Percentiles rank a stretch among this genome's conserved stretches.
phyloP scores from a whole-genome alignment of 2,113 vertebrate genomes.

The Colistium nudipinnis region DNA sequence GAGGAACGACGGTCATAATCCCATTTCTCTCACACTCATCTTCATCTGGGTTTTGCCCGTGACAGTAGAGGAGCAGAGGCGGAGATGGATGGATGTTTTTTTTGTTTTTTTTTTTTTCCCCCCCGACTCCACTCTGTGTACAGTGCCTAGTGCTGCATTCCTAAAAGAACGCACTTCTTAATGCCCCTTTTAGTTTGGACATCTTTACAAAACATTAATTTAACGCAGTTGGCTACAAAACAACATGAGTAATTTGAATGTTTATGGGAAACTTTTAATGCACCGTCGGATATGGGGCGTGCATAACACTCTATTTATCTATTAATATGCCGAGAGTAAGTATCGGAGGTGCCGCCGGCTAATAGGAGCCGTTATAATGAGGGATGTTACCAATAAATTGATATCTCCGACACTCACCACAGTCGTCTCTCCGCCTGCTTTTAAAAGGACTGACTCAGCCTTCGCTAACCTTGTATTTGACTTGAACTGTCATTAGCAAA shows the following conservation, averaged over 20 bases:
- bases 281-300: neutral
- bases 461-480: conserved; percentile 78
- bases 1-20: conserved; percentile 62
- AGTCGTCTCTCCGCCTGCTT: conserved; percentile 47
- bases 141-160: conserved; percentile 7
- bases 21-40: conserved; percentile 71
- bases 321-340: conserved; percentile 42
- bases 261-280: conserved; percentile 40
- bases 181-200: conserved; percentile 21
- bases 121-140: conserved; percentile 43
- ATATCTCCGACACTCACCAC: conserved; percentile 55
- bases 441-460: conserved; percentile 79
- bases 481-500: conserved; percentile 77
- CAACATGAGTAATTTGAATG: conserved; percentile 35
- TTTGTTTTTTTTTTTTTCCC: conserved; percentile 22
- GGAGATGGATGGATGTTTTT: conserved; percentile 53
- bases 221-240: conserved; percentile 27
- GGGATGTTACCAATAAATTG: conserved; percentile 73
- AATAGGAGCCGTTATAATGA: conserved; percentile 71
- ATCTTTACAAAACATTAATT: conserved; percentile 28
- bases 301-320: conserved; percentile 22
- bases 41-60: conserved; percentile 62
- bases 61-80: conserved; percentile 54
- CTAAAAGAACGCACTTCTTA: conserved; percentile 28
- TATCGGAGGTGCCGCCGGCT: conserved; percentile 34